phyloP scores from a whole-genome alignment of 2,888 invertebrate species.

The Hirtodrosophila confusa region DNA sequence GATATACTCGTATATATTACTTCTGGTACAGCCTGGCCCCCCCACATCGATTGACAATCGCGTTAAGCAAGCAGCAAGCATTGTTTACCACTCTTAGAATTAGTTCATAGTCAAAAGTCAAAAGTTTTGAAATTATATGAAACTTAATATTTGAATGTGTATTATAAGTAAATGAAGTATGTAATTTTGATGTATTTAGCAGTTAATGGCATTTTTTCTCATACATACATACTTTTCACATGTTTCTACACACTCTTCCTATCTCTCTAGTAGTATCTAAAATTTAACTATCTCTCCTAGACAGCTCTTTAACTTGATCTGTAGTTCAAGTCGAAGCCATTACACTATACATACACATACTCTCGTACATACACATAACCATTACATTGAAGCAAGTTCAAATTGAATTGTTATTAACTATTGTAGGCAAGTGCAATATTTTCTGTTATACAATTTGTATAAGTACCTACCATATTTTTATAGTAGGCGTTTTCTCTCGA shows the following conservation, averaged over 20 bases:
- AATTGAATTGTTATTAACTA: constrained; percentile 75
- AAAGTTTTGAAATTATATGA: constrained; percentile 1
- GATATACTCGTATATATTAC: constrained; percentile 4
- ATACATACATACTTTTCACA: constrained; percentile 34
- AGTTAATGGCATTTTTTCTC: constrained; percentile 69
- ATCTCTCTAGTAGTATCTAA: constrained; percentile 17
- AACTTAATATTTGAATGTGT: constrained; percentile 23
- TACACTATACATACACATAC: constrained; percentile 17
- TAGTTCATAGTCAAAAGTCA: constrained; percentile 10
- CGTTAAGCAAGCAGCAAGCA: constrained; percentile 70
- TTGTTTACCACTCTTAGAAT: constrained; percentile 64
- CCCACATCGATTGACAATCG: constrained; percentile 71
- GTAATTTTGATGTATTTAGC: constrained; percentile 56
- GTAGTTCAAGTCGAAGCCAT: constrained; percentile 20
- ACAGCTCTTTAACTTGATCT: constrained; percentile 18
- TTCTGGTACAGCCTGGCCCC: constrained; percentile 15
- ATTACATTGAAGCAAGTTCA: constrained; percentile 60
- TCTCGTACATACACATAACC: constrained; percentile 15
- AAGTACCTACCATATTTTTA: constrained; percentile 72
- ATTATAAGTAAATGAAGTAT: constrained; percentile 28
- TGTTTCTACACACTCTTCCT: constrained; percentile 27
- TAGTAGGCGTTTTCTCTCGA: constrained; percentile 75
- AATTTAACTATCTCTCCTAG: constrained; percentile 7
- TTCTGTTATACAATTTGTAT: constrained; percentile 59
- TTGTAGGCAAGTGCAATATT: constrained; percentile 73